Evolutionary conservation across 2,888 invertebrate species (phyloP).

Genomic region (Eupithecia insigniata): DNA sequence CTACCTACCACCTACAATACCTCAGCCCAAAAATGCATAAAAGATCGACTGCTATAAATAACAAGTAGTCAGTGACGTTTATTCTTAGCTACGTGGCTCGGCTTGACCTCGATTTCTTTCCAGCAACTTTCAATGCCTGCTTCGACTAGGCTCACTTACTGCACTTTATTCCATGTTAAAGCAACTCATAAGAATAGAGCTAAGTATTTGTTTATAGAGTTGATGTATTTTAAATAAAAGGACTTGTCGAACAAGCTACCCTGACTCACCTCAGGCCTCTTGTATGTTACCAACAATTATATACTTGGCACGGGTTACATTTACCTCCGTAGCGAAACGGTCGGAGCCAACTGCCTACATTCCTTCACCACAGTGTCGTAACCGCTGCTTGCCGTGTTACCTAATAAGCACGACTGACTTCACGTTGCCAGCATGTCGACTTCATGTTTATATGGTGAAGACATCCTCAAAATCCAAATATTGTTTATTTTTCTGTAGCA

Average conservation of each 20-base stretch:
- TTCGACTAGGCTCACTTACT: slow-evolving; percentile 52
- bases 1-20: background rate
- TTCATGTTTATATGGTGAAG: background rate
- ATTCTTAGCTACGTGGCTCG: slow-evolving; percentile 68
- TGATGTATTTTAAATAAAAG: background rate
- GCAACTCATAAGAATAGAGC: background rate
- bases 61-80: slow-evolving; percentile 56
- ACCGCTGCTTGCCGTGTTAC: slow-evolving; percentile 74
- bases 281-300: slow-evolving; percentile 23
- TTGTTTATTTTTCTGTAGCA: slow-evolving; percentile 59
- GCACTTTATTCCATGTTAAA: slow-evolving; percentile 19
- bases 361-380: slow-evolving; percentile 74
- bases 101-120: slow-evolving; percentile 84
- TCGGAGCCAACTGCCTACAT: slow-evolving; percentile 59
- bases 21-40: background rate
- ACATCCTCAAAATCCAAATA: slow-evolving; percentile 10
- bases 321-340: slow-evolving; percentile 64
- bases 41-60: slow-evolving; percentile 54
- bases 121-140: slow-evolving; percentile 81
- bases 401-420: slow-evolving; percentile 62
- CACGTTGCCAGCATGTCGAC: background rate
- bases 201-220: background rate
- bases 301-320: slow-evolving; percentile 45
- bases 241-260: background rate
- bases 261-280: background rate